Percentiles rank a stretch among this genome's conserved stretches.
phyloP scores from a whole-genome alignment of 92 coral and sea anemone species.

The Zoanthus sociatus region DNA sequence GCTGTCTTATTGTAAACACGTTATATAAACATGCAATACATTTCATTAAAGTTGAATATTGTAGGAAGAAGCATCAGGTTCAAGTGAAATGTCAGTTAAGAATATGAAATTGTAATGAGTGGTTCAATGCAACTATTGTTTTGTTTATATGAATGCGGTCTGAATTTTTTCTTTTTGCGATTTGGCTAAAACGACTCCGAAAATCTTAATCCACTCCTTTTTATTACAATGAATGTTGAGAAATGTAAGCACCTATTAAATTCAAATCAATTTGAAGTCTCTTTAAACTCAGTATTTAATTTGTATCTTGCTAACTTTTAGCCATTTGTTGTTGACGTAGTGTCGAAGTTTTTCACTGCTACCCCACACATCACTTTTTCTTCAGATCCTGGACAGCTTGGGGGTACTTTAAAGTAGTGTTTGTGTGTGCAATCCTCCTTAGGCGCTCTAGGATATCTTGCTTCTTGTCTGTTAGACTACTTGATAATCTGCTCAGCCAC shows the following conservation, averaged over 20 bases:
- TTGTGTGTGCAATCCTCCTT: constrained; percentile 1
- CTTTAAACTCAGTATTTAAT: background rate
- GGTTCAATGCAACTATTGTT: no score
- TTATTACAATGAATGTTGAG: background rate
- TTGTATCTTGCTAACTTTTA: constrained; percentile 8
- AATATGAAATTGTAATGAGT: background rate
- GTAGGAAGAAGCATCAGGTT: background rate
- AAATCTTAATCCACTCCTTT: background rate
- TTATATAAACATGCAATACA: background rate
- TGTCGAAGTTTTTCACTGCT: background rate
- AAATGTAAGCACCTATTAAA: background rate
- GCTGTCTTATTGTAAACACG: background rate
- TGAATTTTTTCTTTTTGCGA: background rate
- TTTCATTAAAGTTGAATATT: background rate
- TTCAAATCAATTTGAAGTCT: background rate
- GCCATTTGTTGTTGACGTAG: background rate
- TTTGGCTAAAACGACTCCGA: background rate
- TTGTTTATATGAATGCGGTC: background rate
- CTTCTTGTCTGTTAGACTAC: constrained; percentile 6
- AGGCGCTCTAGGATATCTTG: background rate
- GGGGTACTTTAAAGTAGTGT: background rate
- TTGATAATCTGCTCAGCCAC: background rate
- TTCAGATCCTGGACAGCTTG: constrained; percentile 11
- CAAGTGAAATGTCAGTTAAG: background rate
- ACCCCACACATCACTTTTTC: background rate